A percentile compares a stretch with the other conserved stretches of the same genome.
Evolutionary conservation across 2,888 invertebrate genomes (phyloP).

Genomic region (Drosophila anomalipes): DNA sequence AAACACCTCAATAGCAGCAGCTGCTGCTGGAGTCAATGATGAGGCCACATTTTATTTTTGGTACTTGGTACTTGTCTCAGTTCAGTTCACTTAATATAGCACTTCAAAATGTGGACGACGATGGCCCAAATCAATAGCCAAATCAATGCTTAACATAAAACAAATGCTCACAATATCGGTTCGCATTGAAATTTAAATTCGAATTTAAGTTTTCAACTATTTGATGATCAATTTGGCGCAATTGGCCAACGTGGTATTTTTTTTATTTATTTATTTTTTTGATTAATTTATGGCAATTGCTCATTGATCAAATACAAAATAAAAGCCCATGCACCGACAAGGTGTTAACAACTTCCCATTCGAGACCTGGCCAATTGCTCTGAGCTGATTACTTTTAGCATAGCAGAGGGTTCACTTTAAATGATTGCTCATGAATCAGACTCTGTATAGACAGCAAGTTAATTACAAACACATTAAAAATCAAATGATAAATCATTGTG

Average conservation of each 20-base stretch:
- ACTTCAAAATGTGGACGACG: constrained; percentile 3
- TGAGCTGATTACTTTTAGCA: neutral
- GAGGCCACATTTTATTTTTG: constrained; percentile 49
- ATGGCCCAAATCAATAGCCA: constrained; percentile 15
- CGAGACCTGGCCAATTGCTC: neutral
- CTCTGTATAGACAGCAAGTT: constrained; percentile 11
- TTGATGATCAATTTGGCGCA: constrained; percentile 59
- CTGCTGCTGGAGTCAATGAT: constrained; percentile 13
- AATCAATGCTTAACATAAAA: constrained; percentile 37
- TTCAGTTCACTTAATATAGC: constrained; percentile 15
- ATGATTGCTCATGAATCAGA: constrained; percentile 23
- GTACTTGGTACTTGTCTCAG: constrained; percentile 19
- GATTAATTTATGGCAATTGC: constrained; percentile 65
- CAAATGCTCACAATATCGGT: constrained; percentile 42
- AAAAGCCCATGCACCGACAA: neutral
- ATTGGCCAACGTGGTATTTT: constrained; percentile 62
- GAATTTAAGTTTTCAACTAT: constrained; percentile 29
- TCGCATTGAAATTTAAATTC: constrained; percentile 24
- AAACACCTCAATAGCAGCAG: neutral
- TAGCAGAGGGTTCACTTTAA: constrained; percentile 14
- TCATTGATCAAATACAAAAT: constrained; percentile 27
- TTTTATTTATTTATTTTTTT: constrained; percentile 14
- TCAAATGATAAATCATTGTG: constrained; percentile 37
- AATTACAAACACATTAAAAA: constrained; percentile 24
- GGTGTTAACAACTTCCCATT: constrained; percentile 24